phyloP scores from a whole-genome alignment of 2,797 vertebrate genomes.

The Phoeniculus purpureus region DNA sequence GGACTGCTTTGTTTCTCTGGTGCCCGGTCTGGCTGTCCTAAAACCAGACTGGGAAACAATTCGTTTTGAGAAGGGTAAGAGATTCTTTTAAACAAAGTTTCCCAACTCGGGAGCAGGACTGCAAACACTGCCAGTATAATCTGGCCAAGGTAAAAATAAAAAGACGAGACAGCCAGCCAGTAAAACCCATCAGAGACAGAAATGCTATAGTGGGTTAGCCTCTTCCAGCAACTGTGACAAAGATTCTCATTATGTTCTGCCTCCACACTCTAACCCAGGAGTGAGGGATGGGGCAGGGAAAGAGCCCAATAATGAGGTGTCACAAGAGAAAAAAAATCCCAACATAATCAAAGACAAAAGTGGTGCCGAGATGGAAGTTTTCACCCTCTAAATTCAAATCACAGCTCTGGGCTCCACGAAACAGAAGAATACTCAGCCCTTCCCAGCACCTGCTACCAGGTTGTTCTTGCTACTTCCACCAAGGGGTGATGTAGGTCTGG shows the following conservation, averaged over 20 bases:
- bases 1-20: slow-evolving; percentile 33
- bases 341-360: neutral
- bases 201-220: slow-evolving; percentile 30
- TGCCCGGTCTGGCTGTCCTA: slow-evolving; percentile 27
- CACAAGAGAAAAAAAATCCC: neutral
- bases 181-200: slow-evolving; percentile 37
- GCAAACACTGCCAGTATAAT: slow-evolving; percentile 10
- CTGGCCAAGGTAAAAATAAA: slow-evolving; percentile 5
- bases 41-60: neutral
- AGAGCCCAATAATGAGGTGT: neutral
- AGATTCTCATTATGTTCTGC: neutral
- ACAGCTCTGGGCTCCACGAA: neutral
- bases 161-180: neutral
- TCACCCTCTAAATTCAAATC: neutral
- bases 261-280: neutral
- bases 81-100: neutral
- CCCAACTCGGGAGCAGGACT: slow-evolving; percentile 15
- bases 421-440: neutral
- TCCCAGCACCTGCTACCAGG: neutral
- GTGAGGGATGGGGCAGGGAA: neutral
- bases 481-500: neutral
- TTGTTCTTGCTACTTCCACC: slow-evolving; percentile 15
- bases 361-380: neutral
- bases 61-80: neutral
- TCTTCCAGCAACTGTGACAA: slow-evolving; percentile 25